Evolutionary conservation across 1,140 invertebrate species (phyloP), one percentile per base, ranked within the genome.

Genomic region (Drosophila subobscura): DNA sequence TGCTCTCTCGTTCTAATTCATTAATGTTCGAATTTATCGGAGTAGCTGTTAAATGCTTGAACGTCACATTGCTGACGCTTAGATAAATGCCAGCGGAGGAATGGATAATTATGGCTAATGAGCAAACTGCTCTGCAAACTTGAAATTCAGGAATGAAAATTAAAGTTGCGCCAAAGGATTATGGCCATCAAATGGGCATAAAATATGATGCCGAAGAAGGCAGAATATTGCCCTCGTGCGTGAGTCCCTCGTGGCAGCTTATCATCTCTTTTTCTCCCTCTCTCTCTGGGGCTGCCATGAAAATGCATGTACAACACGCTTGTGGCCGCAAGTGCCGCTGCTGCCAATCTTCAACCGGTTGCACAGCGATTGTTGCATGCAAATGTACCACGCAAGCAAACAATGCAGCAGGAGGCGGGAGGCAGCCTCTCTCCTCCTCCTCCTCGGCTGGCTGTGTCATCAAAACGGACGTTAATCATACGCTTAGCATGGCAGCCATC

Each of bases 381-480:
- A 88, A 89, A 83, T 83, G 77, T 72, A 56, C 77, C 77, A 79
- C 63, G 74, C 79, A 58, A 77, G 71, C 81, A 85, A 86, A 88
- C 83, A 88, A 88, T 83, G 72, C 71, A 72, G 75, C 68, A 20
- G 16, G 16, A 20, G n/a, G n/a, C n/a, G n/a, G n/a, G n/a, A n/a
- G n/a, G n/a, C n/a, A n/a, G n/a, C n/a, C 51, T 61, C 45, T 60
- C 16, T 37, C 60, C n/a, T 22, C 20, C 63, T 12, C 25, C 53
- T 53, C 10, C 25, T 23, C 16, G 37, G 54, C 40, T 72, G 70
- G 60, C 60, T 83, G 72, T 88, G 83, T 86, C 81, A 88, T 85
- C 83, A 78, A 88, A 88, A 80, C 79, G 79, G 79, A 88, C 83
- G 83, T 88, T 88, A 88, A 88, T 88, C 83, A 88, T 88, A 88